Conservation (phyloP, 2,888 invertebrate species). For the Cataglyphis cursor region DNA sequence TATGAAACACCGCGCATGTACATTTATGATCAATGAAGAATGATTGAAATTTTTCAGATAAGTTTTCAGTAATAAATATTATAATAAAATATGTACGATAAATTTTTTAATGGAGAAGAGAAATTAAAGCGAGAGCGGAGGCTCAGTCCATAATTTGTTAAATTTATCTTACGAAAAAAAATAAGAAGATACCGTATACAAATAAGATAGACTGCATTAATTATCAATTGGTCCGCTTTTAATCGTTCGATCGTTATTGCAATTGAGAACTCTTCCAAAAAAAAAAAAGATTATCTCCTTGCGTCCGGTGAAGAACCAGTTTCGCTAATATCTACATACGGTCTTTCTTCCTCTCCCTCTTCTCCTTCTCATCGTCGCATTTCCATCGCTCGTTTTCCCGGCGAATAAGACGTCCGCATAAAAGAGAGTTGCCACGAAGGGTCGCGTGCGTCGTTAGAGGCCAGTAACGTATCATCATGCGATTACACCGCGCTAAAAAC, state of each 20-base stretch:
- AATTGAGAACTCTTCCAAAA: conserved; percentile 14
- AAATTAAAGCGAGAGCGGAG: background rate
- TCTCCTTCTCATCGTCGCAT: conserved; percentile 20
- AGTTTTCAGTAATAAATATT: background rate
- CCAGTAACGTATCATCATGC: conserved; percentile 76
- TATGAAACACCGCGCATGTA: background rate
- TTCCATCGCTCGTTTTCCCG: conserved; percentile 44
- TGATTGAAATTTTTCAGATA: background rate
- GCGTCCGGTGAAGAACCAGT: conserved; percentile 17
- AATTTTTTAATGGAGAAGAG: background rate
- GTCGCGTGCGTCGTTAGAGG: conserved; percentile 75
- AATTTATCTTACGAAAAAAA: background rate
- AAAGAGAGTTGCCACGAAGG: conserved; percentile 58
- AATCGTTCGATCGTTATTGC: background rate
- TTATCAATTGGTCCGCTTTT: conserved; percentile 15
- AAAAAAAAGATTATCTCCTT: conserved; percentile 20
- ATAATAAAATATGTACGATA: background rate
- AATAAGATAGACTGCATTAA: background rate
- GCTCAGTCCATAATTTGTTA: background rate
- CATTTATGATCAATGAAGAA: background rate
- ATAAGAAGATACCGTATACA: background rate
- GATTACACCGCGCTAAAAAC: conserved; percentile 75
- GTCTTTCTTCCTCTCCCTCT: background rate
- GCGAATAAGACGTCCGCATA: conserved; percentile 65
- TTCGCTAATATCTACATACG: conserved; percentile 2